Conservation (phyloP, 2,113 vertebrate species). For the Hippolais icterina region DNA sequence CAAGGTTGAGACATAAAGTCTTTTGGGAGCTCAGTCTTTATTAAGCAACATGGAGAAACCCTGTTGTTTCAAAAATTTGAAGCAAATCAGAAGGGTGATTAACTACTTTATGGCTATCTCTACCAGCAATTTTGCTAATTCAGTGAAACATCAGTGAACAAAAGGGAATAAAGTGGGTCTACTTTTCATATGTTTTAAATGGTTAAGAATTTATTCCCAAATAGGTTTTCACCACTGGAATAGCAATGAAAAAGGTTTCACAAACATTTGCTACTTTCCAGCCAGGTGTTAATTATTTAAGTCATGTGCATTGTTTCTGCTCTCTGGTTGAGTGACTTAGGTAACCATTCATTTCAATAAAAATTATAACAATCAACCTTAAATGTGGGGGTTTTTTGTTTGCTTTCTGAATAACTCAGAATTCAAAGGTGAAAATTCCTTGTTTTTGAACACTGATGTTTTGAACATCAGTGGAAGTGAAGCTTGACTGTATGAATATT, state of each 20-base stretch:
- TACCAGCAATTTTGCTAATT: neutral
- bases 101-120: neutral
- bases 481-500: slow-evolving; percentile 45
- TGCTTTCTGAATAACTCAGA: slow-evolving; percentile 13
- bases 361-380: slow-evolving; percentile 14
- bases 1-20: neutral
- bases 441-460: too few species aligned
- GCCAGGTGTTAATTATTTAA: neutral
- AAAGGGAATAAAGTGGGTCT: neutral
- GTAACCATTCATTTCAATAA: neutral
- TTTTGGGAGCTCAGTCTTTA: slow-evolving; percentile 27
- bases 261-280: neutral
- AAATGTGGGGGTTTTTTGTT: neutral
- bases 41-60: neutral
- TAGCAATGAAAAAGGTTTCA: neutral
- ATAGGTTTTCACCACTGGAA: neutral
- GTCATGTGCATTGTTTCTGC: neutral
- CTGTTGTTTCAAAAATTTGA: neutral
- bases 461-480: slow-evolving; percentile 11
- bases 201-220: neutral
- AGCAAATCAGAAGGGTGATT: neutral
- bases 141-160: neutral
- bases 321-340: neutral
- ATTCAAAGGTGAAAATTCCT: slow-evolving; percentile 45
- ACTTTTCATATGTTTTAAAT: neutral